Conservation (phyloP, 2,888 invertebrate genomes). For the Cremastinae sp. region DNA sequence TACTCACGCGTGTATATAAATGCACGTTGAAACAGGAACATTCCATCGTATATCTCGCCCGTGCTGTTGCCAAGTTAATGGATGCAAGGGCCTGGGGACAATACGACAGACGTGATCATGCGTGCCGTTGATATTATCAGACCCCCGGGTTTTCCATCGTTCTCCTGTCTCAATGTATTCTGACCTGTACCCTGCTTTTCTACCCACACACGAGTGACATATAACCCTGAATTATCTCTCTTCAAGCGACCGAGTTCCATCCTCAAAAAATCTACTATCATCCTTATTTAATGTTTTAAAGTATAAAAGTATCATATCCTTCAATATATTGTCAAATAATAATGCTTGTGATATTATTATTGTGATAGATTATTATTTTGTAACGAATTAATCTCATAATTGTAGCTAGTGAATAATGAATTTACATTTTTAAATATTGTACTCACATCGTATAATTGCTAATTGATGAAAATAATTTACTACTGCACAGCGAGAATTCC, state of each 20-base stretch:
- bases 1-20: constrained; percentile 27
- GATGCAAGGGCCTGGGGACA: constrained; percentile 37
- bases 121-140: constrained; percentile 58
- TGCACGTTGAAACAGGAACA: constrained; percentile 40
- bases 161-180: constrained; percentile 14
- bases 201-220: constrained; percentile 1
- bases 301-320: no score
- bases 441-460: no score
- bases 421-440: no score
- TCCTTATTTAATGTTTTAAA: no score
- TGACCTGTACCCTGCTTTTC: no score
- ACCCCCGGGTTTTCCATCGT: constrained; percentile 32
- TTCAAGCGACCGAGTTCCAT: constrained; percentile 12
- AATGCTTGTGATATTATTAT: no score
- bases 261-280: background rate
- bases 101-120: constrained; percentile 63
- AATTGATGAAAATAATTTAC: no score
- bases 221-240: constrained; percentile 23
- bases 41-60: constrained; percentile 57
- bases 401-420: no score
- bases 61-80: constrained; percentile 52
- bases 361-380: no score
- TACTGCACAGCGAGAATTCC: no score
- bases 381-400: no score
- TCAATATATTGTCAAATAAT: no score